Evolutionary conservation across 1,140 invertebrate genomes (phyloP), one percentile per base, ranked within the genome.

Genomic region (Forficula auricularia): DNA sequence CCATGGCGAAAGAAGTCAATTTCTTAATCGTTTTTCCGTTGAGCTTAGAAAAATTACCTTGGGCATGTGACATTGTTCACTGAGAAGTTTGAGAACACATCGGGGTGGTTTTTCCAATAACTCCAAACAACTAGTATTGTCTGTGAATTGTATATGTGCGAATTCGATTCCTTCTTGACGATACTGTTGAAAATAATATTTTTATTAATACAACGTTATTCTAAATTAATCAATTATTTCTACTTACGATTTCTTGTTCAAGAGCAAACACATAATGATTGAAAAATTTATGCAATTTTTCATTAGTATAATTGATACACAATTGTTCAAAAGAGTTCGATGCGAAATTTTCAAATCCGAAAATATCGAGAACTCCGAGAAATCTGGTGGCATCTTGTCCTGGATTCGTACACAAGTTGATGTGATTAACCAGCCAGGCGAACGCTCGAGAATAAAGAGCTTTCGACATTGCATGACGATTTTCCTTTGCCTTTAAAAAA

Each of bases 251-350:
- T 67, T 89, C 82, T 60, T 91, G 87, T 62, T 92, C 88, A 44
- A 91, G 57, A 0, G 84, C 82, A 56, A 94, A 94, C 1, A 94
- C 86, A 54, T 91, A 91, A 54, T 91, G 86, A 68, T 97, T 98
- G 63, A 98, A 98, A 64, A 97, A 96, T 66, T 94, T 94, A 58
- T 98, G 94, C 9, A 98, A 70, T 59, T 97, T 97, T 61, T 97
- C 94, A 58, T 98, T 98, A 0, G 91, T 92, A 61, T 95, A 97
- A 63, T 97, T 97, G 52, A 98, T 98, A 57, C 91, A 95, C 0
- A 86, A 73, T 60, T 98, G 92, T 60, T 98, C 92, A 59, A 97
- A 91, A 3, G 88, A 91, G 60, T 97, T 97, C 1, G 77, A 65
- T 10, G 77, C 67, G 60, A 97, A 96, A 64, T 96, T 95, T 65